Conservation (phyloP, 2,797 vertebrate genomes). For the Podarcis siculus region DNA sequence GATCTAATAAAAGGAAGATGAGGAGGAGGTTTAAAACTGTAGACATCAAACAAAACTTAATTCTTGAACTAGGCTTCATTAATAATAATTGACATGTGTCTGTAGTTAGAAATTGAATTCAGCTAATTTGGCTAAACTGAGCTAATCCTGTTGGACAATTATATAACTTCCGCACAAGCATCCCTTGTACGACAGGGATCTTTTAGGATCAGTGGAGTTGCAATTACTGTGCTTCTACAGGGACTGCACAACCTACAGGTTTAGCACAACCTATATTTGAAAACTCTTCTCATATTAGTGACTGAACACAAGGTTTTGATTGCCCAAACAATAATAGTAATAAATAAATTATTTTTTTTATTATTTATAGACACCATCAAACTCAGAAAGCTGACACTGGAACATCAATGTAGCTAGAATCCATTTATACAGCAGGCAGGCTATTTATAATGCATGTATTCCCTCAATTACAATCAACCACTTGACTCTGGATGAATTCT, state of each 20-base stretch:
- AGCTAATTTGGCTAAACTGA: not conserved
- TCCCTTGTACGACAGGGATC: not conserved
- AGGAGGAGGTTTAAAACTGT: constrained; percentile 8
- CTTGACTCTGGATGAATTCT: not conserved
- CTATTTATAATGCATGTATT: not conserved
- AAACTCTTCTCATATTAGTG: not conserved
- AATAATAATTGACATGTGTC: not conserved
- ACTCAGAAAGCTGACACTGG: not conserved
- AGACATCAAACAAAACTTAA: not conserved
- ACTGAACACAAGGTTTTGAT: not conserved
- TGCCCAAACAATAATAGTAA: not conserved
- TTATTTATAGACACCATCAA: not conserved
- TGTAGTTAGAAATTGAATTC: not conserved
- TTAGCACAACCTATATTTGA: not conserved
- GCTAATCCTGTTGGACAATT: not conserved
- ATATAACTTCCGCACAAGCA: not conserved
- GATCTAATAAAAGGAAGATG: constrained; percentile 80
- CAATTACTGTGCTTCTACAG: not conserved
- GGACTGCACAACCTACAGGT: not conserved
- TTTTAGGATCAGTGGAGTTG: not conserved
- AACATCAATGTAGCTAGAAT: not conserved
- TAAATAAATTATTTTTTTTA: too few species aligned
- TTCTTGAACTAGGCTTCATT: not conserved
- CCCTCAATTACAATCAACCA: not conserved
- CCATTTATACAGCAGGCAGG: not conserved